phyloP scores from a whole-genome alignment of 2,797 vertebrate genomes.

The Atherinosoma microstoma region DNA sequence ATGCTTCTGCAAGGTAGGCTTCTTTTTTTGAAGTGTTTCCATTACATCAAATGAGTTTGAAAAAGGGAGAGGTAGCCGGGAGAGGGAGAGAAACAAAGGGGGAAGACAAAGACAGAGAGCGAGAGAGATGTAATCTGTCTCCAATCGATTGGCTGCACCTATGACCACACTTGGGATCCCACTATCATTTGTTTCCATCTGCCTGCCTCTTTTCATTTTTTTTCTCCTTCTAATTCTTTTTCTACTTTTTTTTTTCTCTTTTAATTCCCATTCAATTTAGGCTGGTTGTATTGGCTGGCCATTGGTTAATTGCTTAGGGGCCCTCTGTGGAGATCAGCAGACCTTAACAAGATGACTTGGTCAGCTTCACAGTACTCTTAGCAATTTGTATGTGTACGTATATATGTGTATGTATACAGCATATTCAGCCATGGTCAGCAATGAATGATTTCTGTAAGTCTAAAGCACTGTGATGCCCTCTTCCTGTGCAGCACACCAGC shows the following conservation, averaged over 20 bases:
- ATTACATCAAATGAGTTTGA: conserved; percentile 71
- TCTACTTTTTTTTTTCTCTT: conserved; percentile 52
- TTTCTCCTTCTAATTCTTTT: conserved; percentile 66
- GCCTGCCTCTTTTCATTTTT: conserved; percentile 69
- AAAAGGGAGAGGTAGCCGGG: conserved; percentile 15
- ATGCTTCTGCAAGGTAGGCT: conserved; percentile 33
- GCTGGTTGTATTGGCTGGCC: conserved; percentile 68
- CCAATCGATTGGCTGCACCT: conserved; percentile 79
- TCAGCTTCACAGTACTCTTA: conserved; percentile 8
- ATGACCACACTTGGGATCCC: conserved; percentile 81
- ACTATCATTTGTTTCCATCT: conserved; percentile 83
- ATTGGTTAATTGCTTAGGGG: conserved; percentile 76
- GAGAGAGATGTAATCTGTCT: conserved; percentile 81
- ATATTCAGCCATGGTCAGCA: neutral
- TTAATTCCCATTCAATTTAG: conserved; percentile 82
- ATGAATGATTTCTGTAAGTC: neutral
- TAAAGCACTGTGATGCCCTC: neutral
- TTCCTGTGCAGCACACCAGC: neutral
- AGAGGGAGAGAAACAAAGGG: conserved; percentile 32
- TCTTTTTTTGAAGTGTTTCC: conserved; percentile 62
- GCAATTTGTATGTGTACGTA: neutral
- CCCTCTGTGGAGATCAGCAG: conserved; percentile 52
- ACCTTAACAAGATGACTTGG: conserved; percentile 46
- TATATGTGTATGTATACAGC: neutral
- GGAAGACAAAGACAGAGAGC: conserved; percentile 38